Percentiles rank a stretch among this genome's conserved stretches.
phyloP scores from a whole-genome alignment of 2,888 invertebrate species.

The Baccha elongata region DNA sequence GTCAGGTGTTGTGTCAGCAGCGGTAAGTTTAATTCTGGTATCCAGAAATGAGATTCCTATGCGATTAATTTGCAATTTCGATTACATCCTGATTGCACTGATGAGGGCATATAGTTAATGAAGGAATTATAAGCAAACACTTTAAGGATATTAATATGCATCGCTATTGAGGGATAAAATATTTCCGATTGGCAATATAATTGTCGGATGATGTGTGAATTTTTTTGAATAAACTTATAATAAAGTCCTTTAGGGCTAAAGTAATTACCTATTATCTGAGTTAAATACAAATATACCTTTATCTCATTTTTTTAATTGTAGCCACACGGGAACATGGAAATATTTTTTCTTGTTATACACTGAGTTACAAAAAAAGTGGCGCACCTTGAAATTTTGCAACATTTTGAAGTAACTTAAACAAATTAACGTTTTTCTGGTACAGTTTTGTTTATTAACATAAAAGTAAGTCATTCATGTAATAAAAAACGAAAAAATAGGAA shows the following conservation, averaged over 20 bases:
- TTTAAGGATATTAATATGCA: conserved; percentile 57
- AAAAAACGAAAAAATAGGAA: too few species aligned
- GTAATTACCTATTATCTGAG: neutral
- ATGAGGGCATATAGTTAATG: conserved; percentile 65
- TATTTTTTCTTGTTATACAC: too few species aligned
- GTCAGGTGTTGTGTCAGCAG: conserved; percentile 27
- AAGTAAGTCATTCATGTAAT: too few species aligned
- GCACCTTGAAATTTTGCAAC: too few species aligned
- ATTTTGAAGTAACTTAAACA: too few species aligned
- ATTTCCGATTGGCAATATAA: conserved; percentile 54
- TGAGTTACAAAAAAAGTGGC: too few species aligned
- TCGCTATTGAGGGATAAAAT: conserved; percentile 29
- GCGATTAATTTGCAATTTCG: conserved; percentile 74
- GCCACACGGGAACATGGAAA: too few species aligned
- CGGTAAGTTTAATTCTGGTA: conserved; percentile 53
- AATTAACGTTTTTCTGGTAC: too few species aligned
- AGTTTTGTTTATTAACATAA: too few species aligned
- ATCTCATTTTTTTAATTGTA: too few species aligned
- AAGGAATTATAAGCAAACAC: conserved; percentile 65
- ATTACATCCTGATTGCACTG: conserved; percentile 70
- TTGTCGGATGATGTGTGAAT: conserved; percentile 33
- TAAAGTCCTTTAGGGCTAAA: conserved; percentile 20
- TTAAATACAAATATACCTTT: too few species aligned
- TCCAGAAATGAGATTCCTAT: conserved; percentile 72
- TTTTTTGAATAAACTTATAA: conserved; percentile 5